Evolutionary conservation across 2,888 invertebrate genomes (phyloP).

Genomic region (Leptopilina syphax): DNA sequence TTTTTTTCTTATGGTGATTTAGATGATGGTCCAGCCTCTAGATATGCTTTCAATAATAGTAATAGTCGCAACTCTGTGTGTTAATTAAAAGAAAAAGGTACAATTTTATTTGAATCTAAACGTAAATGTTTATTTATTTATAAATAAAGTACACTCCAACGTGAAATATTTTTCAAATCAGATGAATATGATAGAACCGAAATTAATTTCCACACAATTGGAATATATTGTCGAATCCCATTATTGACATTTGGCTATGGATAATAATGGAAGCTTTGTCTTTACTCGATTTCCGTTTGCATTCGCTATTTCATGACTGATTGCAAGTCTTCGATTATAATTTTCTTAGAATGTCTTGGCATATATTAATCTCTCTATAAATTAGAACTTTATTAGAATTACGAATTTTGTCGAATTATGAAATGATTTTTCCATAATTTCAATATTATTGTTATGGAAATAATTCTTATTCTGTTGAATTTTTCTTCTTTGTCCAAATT

Average conservation of each 20-base stretch:
- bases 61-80: too few relatives aligned
- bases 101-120: too few relatives aligned
- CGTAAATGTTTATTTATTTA: too few relatives aligned
- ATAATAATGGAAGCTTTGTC: constrained; percentile 11
- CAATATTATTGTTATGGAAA: too few relatives aligned
- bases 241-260: background rate
- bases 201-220: constrained; percentile 28
- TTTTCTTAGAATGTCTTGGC: background rate
- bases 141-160: too few relatives aligned
- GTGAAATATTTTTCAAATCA: background rate
- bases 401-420: too few relatives aligned
- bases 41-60: too few relatives aligned
- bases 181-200: background rate
- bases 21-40: too few relatives aligned
- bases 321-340: background rate
- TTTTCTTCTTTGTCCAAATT: background rate
- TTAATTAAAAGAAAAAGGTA: too few relatives aligned
- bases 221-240: background rate
- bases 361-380: background rate
- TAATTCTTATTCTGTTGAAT: too few relatives aligned
- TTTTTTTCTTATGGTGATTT: too few relatives aligned
- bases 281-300: background rate
- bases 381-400: background rate
- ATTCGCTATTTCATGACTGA: background rate
- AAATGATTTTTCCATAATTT: too few relatives aligned